Evolutionary conservation across 2,888 invertebrate species (phyloP).

Genomic region (Gastracanthus pulcherrimus): DNA sequence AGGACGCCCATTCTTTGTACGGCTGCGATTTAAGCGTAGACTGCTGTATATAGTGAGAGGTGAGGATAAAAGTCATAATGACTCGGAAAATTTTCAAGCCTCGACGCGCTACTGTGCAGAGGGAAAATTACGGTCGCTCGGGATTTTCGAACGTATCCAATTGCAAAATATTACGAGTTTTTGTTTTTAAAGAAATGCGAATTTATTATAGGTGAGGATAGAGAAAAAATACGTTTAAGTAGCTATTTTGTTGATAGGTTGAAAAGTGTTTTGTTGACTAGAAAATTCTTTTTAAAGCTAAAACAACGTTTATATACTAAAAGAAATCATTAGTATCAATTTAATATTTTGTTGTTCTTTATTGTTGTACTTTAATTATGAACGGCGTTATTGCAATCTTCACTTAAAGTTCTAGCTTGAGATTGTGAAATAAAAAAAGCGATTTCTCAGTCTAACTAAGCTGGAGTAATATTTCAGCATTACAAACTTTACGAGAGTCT

Average conservation of each 20-base stretch:
- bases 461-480: slow-evolving; percentile 52
- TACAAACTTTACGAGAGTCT: slow-evolving; percentile 50
- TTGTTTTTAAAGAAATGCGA: too few relatives aligned
- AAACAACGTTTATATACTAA: too few relatives aligned
- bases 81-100: slow-evolving; percentile 41
- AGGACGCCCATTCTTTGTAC: slow-evolving; percentile 36
- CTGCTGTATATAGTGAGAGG: not conserved
- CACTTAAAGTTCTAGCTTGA: slow-evolving; percentile 26
- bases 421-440: slow-evolving; percentile 48
- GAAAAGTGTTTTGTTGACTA: too few relatives aligned
- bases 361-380: slow-evolving; percentile 18
- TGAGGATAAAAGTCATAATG: slow-evolving; percentile 43
- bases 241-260: not conserved
- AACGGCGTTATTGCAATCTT: slow-evolving; percentile 1
- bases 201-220: too few relatives aligned
- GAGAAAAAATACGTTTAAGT: not conserved
- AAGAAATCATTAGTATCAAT: too few relatives aligned
- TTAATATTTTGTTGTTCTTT: not conserved
- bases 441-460: slow-evolving; percentile 51
- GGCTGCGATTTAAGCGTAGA: not conserved
- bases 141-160: slow-evolving; percentile 16
- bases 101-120: not conserved
- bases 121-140: too few relatives aligned
- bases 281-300: too few relatives aligned
- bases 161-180: slow-evolving; percentile 15